Conservation (phyloP, 2,797 vertebrate genomes). For the Myotis myotis region DNA sequence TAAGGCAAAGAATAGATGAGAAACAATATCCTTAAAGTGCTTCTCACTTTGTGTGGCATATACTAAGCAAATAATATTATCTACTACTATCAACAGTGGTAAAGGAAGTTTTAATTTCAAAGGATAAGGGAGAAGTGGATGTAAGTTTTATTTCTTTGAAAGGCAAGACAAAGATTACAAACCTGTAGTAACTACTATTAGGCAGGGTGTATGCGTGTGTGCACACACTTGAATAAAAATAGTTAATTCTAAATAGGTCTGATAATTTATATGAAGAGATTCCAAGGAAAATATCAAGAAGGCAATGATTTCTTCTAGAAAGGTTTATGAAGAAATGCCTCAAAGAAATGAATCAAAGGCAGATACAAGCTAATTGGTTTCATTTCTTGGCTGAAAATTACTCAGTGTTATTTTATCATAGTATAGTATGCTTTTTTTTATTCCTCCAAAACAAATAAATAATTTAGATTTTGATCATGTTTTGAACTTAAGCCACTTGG, state of each 20-base stretch:
- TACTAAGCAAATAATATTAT: background rate
- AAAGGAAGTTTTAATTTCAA: background rate
- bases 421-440: background rate
- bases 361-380: constrained; percentile 13
- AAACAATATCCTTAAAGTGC: background rate
- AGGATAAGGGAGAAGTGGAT: background rate
- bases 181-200: background rate
- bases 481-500: constrained; percentile 1
- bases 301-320: background rate
- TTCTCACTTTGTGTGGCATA: background rate
- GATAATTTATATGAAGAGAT: background rate
- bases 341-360: constrained; percentile 3
- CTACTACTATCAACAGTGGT: background rate
- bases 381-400: background rate
- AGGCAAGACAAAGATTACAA: background rate
- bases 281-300: background rate
- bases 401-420: constrained; percentile 14
- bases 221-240: background rate
- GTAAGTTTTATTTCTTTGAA: background rate
- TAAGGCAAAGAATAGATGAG: background rate
- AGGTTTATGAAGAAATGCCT: background rate
- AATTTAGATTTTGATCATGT: constrained; percentile 27
- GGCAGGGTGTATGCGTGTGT: background rate
- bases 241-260: background rate
- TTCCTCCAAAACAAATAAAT: constrained; percentile 25